These are phyloP conservation scores for Macropis europaea DNA, from an alignment of 2,888 invertebrate genomes.

Conservation along the genomic window DNA sequence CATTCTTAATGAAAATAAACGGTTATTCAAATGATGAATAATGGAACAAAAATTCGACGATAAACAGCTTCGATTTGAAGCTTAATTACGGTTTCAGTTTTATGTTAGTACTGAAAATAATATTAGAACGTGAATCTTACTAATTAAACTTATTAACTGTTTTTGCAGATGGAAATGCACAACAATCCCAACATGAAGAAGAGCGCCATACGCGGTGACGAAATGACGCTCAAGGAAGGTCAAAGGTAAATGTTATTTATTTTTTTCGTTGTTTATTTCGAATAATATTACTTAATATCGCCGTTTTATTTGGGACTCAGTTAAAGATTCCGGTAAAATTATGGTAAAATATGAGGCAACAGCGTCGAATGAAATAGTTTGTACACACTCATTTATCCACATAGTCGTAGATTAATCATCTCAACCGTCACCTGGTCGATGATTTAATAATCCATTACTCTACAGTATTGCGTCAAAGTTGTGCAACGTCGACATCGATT, in stretches of 20 bases:
- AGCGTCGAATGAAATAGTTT: too few relatives aligned
- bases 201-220: constrained; percentile 64
- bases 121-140: too few relatives aligned
- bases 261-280: neutral
- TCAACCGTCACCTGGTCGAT: neutral
- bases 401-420: neutral
- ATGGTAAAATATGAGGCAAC: too few relatives aligned
- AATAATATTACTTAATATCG: neutral
- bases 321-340: too few relatives aligned
- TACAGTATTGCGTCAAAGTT: neutral
- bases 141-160: neutral
- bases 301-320: too few relatives aligned
- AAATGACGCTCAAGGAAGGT: constrained; percentile 70
- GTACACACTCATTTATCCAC: neutral
- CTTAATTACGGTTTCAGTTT: neutral
- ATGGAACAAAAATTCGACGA: neutral
- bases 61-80: neutral
- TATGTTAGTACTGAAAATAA: neutral
- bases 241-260: constrained; percentile 64
- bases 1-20: too few relatives aligned
- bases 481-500: neutral
- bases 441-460: neutral
- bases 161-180: constrained; percentile 76
- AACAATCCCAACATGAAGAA: constrained; percentile 69
- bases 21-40: too few relatives aligned